Evolutionary conservation across 1,140 invertebrate genomes (phyloP).

Genomic region (Choristoneura fumiferana): DNA sequence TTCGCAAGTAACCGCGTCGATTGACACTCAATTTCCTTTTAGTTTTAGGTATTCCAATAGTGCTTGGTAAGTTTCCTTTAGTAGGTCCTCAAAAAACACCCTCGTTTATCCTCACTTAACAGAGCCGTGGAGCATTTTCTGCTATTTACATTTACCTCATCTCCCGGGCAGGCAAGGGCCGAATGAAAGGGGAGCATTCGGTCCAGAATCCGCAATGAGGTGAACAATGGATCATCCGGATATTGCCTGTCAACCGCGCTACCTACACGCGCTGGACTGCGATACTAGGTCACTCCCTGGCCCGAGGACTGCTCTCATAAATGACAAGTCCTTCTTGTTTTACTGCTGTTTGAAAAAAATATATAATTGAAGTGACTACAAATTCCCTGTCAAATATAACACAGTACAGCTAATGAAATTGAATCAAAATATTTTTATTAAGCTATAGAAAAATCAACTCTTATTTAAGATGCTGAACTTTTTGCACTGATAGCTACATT

Average conservation of each 20-base stretch:
- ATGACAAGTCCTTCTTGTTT: no score
- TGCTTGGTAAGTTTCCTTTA: not conserved
- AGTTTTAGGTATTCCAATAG: slow-evolving; percentile 5
- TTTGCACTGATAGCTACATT: no score
- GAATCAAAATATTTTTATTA: no score
- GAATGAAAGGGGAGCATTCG: not conserved
- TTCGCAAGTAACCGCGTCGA: slow-evolving; percentile 1
- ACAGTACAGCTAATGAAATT: no score
- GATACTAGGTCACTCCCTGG: not conserved
- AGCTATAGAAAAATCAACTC: no score
- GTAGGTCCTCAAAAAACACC: not conserved
- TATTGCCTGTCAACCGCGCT: slow-evolving; percentile 21
- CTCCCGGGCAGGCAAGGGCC: not conserved
- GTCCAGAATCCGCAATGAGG: slow-evolving; percentile 20
- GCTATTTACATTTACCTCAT: slow-evolving; percentile 12
- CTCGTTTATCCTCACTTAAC: not conserved
- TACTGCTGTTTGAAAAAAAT: no score
- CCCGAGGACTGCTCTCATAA: not conserved
- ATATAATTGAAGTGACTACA: no score
- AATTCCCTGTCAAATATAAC: no score
- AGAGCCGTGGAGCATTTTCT: not conserved
- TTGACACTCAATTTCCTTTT: slow-evolving; percentile 6
- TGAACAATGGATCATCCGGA: slow-evolving; percentile 22
- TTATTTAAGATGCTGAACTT: no score
- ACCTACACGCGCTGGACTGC: not conserved